phyloP scores from a whole-genome alignment of 2,888 invertebrate genomes.

The Diaprepes abbreviatus region DNA sequence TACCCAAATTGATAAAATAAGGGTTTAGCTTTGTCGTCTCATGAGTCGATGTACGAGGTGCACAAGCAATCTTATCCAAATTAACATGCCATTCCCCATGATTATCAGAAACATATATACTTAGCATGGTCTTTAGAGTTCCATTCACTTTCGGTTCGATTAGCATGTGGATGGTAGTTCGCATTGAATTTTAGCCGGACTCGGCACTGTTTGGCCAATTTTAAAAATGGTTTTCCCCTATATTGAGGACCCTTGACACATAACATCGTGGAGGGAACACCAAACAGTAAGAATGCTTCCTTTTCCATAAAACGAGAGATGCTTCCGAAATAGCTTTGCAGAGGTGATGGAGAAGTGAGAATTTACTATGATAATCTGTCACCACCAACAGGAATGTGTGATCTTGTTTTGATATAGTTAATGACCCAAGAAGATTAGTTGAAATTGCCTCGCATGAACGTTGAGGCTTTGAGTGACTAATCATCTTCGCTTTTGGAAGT shows the following conservation, averaged over 20 bases:
- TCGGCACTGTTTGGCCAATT: too few relatives aligned
- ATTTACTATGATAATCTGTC: slow-evolving; percentile 40
- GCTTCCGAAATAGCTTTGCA: not conserved
- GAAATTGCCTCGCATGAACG: slow-evolving; percentile 50
- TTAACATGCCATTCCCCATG: slow-evolving; percentile 1
- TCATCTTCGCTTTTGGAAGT: too few relatives aligned
- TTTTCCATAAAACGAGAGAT: too few relatives aligned
- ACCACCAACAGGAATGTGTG: slow-evolving; percentile 23
- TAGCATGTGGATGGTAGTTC: too few relatives aligned
- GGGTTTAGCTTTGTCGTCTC: slow-evolving; percentile 48
- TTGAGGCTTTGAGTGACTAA: slow-evolving; percentile 61
- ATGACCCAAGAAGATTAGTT: slow-evolving; percentile 41
- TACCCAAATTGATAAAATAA: slow-evolving; percentile 44
- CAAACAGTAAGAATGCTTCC: too few relatives aligned
- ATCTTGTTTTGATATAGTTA: slow-evolving; percentile 37
- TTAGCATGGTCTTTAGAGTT: not conserved
- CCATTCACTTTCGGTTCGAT: too few relatives aligned
- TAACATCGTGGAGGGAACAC: too few relatives aligned
- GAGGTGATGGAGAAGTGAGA: slow-evolving; percentile 23
- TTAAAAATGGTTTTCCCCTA: too few relatives aligned
- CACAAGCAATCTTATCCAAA: slow-evolving; percentile 36
- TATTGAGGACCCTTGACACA: too few relatives aligned
- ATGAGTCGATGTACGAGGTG: slow-evolving; percentile 45
- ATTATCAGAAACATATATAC: not conserved
- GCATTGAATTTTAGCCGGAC: too few relatives aligned